Base-by-base conservation (phyloP, 2,113 vertebrate genomes). In the Etia nguti region DNA sequence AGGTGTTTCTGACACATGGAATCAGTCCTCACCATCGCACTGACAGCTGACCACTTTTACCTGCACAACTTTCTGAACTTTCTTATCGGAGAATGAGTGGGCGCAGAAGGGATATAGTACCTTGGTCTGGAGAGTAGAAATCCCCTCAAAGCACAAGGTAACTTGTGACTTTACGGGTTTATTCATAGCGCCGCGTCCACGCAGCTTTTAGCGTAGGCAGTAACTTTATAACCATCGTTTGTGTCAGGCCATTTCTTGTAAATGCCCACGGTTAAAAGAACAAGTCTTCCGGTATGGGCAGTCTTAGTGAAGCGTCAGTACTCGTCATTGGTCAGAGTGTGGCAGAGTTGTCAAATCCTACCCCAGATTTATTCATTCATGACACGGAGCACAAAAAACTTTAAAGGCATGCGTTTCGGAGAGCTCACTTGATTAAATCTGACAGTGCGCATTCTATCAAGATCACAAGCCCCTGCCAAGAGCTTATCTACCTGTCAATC, bases 201-300 rank as follows among this genome's bases (percentile, higher is more conserved):
- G 70, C 43, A 15, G 54, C 43, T 57, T 81, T 79, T 75, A 6
- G 90, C 90, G 93, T 94, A 92, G 93, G 93, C 81, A 89, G 91
- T 29, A 10, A 10, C 10, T 90, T 90, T 60, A 92, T 80, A 91
- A 81, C 88, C 82, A 54, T 13, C 22, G 5, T 31, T 8, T 24
- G 8, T 77, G 80, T 90, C 94, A 94, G 77, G 36, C 90, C 91
- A 96, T 97, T 98, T 98, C 97, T 98, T 96, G 97, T 97, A 98
- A 98, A 97, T 90, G 90, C 79, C 18, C 8, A 24, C 38, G 22
- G 83, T 98, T 97, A 90, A 79, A 36, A 97, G 97, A 98, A 97
- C n/a, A 81, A 26, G 31, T 20, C 85, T 83, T 84, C 88, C 85
- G 91, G 70, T 52, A 46, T 88, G 91, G 95, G 92, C 54, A 2